Conservation (phyloP, 1,140 invertebrate species). For the Semibalanus balanoides region DNA sequence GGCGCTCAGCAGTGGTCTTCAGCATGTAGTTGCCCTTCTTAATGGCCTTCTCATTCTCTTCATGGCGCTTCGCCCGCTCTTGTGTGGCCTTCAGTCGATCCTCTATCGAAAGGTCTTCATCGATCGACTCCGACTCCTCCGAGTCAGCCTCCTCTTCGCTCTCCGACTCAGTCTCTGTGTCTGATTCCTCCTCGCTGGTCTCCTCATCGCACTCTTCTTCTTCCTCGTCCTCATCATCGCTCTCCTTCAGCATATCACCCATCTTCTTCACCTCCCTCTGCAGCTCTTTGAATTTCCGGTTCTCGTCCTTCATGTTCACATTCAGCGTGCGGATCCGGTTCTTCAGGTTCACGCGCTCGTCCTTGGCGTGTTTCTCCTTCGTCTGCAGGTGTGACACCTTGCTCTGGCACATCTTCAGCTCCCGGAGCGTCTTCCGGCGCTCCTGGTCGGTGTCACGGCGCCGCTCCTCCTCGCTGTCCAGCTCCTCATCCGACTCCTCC, state of each 20-base stretch:
- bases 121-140: background rate
- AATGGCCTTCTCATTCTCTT: background rate
- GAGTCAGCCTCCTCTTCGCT: background rate
- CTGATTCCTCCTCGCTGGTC: background rate
- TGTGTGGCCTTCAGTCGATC: background rate
- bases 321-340: background rate
- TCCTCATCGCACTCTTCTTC: background rate
- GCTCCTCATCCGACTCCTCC: background rate
- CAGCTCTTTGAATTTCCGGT: slow-evolving; percentile 1
- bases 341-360: background rate
- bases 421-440: background rate
- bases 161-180: background rate
- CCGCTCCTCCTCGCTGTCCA: background rate
- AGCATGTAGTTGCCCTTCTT: slow-evolving; percentile 5
- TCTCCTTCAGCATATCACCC: background rate
- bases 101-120: background rate
- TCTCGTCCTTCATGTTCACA: background rate
- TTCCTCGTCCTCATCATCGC: background rate
- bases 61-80: background rate
- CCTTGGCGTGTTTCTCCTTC: slow-evolving; percentile 3
- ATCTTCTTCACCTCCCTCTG: slow-evolving; percentile 2
- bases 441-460: background rate
- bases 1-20: background rate
- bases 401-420: background rate
- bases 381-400: background rate